Base-by-base conservation (phyloP, 2,113 vertebrate species). In the Silurus meridionalis region DNA sequence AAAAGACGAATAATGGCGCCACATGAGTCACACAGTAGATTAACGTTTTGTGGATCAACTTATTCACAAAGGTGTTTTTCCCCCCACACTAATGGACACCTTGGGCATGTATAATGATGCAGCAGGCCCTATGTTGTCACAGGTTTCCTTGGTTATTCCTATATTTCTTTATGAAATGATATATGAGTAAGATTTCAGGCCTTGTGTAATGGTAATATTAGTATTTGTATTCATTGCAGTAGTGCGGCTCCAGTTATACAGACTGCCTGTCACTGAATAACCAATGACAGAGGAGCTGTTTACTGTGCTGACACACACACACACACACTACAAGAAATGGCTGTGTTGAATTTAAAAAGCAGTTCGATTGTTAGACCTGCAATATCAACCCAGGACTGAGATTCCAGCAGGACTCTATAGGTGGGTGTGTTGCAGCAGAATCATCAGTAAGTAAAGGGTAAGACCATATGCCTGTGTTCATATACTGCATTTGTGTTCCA, bases 211-310 rank as follows among this genome's bases (percentile, higher is more conserved):
- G 25, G 46, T 37, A 37, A 2, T 37, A 48, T 53, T 28, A 21
- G 50, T 80, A 10, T 80, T 80, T 21, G 25, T 37, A 58, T 80
- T 80, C 55, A 21, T 28, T 80, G 53, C 25, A 60, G 55, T 57
- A 19, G 17, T 17, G n/a, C 17, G n/a, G 53, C 50, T 57, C n/a
- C 81, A 82, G 69, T 86, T 90, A 37, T 83, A 63, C 79, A 83
- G 71, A 57, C 63, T 66, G 64, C 23, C 37, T 50, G 84, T 72
- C 66, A 25, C 55, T 71, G 48, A 79, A 80, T 61, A 75, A 86
- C 60, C 74, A 83, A 80, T 46, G 72, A 84, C 66, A 37, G 28
- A 55, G 8, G 37, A 48, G 57, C 48, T 0, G 83, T 88, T 77
- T 75, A 77, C 61, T 82, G 83, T 52, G 83, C n/a, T 0, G 9